These are phyloP conservation scores for Cyrtorhinus lividipennis DNA, from an alignment of 1,140 invertebrate species.

Conservation along the genomic window DNA sequence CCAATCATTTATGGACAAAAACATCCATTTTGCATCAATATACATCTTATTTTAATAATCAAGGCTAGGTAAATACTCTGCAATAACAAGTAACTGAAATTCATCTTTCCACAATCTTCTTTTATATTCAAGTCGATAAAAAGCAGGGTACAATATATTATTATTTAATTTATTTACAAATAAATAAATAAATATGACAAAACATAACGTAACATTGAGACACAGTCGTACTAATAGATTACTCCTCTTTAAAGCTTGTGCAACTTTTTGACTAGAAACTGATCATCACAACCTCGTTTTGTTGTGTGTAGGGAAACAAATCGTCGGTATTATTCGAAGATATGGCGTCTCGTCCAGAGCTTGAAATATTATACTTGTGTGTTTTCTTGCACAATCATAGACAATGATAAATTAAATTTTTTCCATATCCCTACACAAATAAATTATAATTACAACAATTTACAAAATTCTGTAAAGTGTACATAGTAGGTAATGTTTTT, in stretches of 20 bases:
- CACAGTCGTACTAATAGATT: constrained; percentile 8
- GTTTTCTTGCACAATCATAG: neutral
- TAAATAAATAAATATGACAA: neutral
- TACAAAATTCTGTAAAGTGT: neutral
- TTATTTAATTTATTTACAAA: neutral
- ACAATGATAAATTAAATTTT: neutral
- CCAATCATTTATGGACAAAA: no score
- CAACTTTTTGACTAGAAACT: constrained; percentile 20
- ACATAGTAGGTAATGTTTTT: neutral
- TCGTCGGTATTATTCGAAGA: neutral
- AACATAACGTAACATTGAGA: neutral
- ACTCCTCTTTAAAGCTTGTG: constrained; percentile 19
- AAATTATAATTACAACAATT: neutral
- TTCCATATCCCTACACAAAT: constrained; percentile 3
- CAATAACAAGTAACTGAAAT: neutral
- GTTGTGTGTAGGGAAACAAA: constrained; percentile 4
- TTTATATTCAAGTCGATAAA: no score
- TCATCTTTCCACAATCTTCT: no score
- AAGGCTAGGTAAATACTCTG: neutral
- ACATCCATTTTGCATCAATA: no score
- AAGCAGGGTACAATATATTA: no score
- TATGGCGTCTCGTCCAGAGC: neutral
- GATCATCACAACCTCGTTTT: constrained; percentile 14
- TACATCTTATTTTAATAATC: neutral
- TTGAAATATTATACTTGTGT: neutral